Evolutionary conservation across 92 coral and sea anemone species (phyloP).

Genomic region (Zoanthus gigantus): DNA sequence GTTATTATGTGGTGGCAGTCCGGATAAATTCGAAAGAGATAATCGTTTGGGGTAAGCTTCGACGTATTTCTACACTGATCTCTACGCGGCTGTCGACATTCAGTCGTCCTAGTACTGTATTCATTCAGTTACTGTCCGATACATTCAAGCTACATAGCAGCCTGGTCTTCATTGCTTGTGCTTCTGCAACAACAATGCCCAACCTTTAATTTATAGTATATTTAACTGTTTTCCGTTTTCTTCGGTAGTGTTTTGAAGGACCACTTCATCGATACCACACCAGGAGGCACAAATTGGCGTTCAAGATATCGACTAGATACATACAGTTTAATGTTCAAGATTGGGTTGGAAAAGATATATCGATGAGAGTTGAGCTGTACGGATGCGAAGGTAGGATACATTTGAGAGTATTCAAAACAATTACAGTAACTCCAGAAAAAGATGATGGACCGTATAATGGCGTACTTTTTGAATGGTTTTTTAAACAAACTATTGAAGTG

Average conservation of each 20-base stretch:
- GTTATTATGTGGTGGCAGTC: no score
- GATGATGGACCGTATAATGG: no score
- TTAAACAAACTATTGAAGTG: no score
- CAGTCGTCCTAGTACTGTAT: no score
- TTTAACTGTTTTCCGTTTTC: background rate
- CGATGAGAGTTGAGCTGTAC: conserved; percentile 38
- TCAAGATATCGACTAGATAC: background rate
- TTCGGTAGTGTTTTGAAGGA: conserved; percentile 26
- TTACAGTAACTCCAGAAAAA: background rate
- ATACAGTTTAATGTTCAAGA: conserved; percentile 6
- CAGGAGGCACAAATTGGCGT: conserved; percentile 23
- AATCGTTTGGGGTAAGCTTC: no score
- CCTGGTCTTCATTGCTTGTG: no score
- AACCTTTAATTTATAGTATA: background rate
- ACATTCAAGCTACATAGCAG: no score
- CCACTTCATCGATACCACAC: conserved; percentile 27
- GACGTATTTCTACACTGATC: no score
- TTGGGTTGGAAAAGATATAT: conserved; percentile 2
- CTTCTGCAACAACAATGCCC: background rate
- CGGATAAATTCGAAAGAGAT: no score
- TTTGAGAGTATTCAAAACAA: background rate
- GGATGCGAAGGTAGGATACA: conserved; percentile 17
- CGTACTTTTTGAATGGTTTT: no score
- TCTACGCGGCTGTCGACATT: no score
- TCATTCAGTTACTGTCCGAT: no score